Evolutionary conservation across 30 jellyfish, hydroid and myxozoan genomes (phyloP).

Genomic region (Aurelia sp.): DNA sequence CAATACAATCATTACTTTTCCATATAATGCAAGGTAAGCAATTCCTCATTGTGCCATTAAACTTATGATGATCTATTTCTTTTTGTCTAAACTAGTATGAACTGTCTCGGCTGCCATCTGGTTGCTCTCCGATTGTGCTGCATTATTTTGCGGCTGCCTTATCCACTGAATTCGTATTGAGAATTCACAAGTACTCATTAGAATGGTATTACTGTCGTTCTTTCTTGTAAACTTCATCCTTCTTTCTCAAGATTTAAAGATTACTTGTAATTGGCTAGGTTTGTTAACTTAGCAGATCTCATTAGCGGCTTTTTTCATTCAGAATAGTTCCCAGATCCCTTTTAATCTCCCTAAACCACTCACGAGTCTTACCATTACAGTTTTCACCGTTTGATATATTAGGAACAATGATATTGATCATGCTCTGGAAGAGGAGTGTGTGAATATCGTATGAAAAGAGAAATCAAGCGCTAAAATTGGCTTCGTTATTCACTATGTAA

Average conservation of each 20-base stretch:
- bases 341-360: background rate
- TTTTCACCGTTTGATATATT: no score
- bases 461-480: no score
- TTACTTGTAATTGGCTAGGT: constrained; percentile 11
- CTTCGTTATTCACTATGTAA: no score
- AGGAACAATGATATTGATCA: no score
- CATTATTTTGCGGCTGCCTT: background rate
- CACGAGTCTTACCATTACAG: background rate
- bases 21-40: no score
- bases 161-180: constrained; percentile 1
- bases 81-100: background rate
- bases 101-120: constrained; percentile 32
- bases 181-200: constrained; percentile 31
- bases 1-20: no score
- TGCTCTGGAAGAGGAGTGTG: no score
- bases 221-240: constrained; percentile 12
- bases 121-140: background rate
- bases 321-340: background rate
- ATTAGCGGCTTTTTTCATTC: constrained; percentile 27
- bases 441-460: no score
- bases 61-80: background rate
- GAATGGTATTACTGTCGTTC: constrained; percentile 34
- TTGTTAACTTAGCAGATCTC: constrained; percentile 7
- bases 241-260: background rate
- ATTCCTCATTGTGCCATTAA: no score